These are phyloP conservation scores for Cheilinus undulatus DNA, from an alignment of 2,113 vertebrate species.

Conservation along the genomic window DNA sequence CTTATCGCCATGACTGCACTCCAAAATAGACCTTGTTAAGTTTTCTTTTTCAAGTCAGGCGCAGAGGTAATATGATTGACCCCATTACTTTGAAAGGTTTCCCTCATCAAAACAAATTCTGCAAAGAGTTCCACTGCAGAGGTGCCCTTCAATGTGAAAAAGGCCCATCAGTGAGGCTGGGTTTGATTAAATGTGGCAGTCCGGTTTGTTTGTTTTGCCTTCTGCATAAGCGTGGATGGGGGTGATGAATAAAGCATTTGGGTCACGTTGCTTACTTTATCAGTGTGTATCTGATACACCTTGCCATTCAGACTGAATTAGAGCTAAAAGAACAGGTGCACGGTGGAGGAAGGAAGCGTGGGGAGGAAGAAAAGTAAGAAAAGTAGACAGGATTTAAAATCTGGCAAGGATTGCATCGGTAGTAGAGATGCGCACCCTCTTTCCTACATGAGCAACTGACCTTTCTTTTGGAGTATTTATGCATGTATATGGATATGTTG, in stretches of 20 bases:
- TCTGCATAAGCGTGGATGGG: conserved; percentile 29
- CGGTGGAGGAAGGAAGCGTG: background rate
- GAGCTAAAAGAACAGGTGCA: background rate
- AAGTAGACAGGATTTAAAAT: background rate
- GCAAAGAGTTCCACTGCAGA: conserved; percentile 39
- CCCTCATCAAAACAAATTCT: conserved; percentile 43
- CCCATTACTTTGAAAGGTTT: conserved; percentile 48
- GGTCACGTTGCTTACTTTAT: conserved; percentile 54
- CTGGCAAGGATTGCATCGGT: background rate
- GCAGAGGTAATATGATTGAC: conserved; percentile 45
- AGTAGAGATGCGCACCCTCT: background rate
- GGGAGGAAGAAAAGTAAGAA: background rate
- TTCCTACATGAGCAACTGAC: too few relatives aligned
- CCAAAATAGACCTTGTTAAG: conserved; percentile 20
- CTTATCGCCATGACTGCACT: conserved; percentile 17
- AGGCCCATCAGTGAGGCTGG: conserved; percentile 22
- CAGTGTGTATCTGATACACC: conserved; percentile 47
- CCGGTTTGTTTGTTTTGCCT: conserved; percentile 63
- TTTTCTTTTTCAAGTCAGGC: conserved; percentile 20
- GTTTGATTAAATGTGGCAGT: conserved; percentile 67
- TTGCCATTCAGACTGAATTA: conserved; percentile 52
- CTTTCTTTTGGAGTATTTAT: too few relatives aligned
- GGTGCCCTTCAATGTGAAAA: conserved; percentile 63
- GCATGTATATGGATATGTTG: too few relatives aligned
- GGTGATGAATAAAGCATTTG: conserved; percentile 66